Conservation (phyloP, 2,797 vertebrate genomes). For the Lacerta agilis region DNA sequence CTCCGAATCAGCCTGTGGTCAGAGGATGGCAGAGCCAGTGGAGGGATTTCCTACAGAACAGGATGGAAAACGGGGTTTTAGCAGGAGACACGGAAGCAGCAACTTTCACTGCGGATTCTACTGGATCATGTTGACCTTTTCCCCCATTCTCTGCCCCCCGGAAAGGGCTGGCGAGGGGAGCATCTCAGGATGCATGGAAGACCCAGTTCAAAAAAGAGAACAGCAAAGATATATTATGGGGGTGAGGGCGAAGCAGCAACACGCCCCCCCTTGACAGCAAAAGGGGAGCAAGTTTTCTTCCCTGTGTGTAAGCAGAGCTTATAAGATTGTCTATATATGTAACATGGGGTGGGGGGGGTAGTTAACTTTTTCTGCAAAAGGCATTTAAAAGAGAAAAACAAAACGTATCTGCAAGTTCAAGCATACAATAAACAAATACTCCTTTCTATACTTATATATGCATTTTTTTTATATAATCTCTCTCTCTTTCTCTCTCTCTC, state of each 20-base stretch:
- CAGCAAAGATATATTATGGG: neutral
- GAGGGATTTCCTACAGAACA: neutral
- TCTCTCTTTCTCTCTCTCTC: neutral
- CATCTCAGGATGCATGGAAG: conserved; percentile 1
- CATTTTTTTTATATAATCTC: conserved; percentile 21
- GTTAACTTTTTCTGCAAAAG: conserved; percentile 33
- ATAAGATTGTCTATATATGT: conserved; percentile 28
- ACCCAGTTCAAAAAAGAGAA: neutral
- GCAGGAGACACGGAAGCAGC: conserved; percentile 4
- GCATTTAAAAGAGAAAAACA: conserved; percentile 38
- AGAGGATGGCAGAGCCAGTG: neutral
- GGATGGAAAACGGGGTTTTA: neutral
- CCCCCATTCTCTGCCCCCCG: no score
- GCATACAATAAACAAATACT: conserved; percentile 67
- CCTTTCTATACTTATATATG: conserved; percentile 58
- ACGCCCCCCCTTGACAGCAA: neutral
- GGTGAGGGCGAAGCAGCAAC: conserved; percentile 9
- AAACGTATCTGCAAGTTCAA: conserved; percentile 54
- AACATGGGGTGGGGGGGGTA: conserved; percentile 29
- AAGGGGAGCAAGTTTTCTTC: conserved; percentile 12
- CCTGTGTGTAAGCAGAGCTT: conserved; percentile 6
- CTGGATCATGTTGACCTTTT: neutral
- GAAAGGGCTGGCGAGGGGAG: no score
- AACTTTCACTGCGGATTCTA: neutral
- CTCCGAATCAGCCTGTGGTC: no score